phyloP scores from a whole-genome alignment of 2,113 vertebrate genomes.

The Corythoichthys intestinalis region DNA sequence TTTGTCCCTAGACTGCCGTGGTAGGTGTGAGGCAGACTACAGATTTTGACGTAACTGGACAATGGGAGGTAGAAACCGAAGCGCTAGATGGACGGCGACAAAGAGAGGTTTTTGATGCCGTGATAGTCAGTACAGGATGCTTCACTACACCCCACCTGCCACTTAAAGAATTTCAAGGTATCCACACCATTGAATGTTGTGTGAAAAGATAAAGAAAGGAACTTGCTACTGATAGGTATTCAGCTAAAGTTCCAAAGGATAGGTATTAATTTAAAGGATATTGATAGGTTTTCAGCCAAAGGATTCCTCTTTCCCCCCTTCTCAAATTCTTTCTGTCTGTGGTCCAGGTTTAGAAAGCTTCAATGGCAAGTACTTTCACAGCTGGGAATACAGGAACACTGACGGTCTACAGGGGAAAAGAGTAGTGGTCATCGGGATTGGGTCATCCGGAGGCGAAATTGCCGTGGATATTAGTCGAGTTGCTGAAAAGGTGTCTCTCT shows the following conservation, averaged over 20 bases:
- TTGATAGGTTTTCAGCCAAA: too few relatives aligned
- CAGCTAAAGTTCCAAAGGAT: too few relatives aligned
- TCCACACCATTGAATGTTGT: background rate
- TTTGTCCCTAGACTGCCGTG: constrained; percentile 73
- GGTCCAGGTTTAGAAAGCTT: constrained; percentile 81
- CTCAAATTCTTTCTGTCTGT: background rate
- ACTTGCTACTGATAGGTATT: too few relatives aligned
- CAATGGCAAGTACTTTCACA: constrained; percentile 78
- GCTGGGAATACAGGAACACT: constrained; percentile 79
- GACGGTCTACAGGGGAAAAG: constrained; percentile 71
- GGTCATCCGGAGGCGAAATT: constrained; percentile 85
- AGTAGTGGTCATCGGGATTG: constrained; percentile 83
- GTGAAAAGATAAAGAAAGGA: too few relatives aligned
- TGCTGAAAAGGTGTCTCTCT: constrained; percentile 73
- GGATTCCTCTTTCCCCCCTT: too few relatives aligned
- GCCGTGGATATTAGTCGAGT: constrained; percentile 83
- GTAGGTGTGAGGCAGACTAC: constrained; percentile 64
- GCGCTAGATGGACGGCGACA: constrained; percentile 41
- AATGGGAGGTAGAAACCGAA: constrained; percentile 80
- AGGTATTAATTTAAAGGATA: too few relatives aligned
- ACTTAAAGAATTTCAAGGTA: constrained; percentile 80
- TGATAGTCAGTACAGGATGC: constrained; percentile 80
- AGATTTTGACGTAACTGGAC: constrained; percentile 75
- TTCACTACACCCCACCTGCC: constrained; percentile 75
- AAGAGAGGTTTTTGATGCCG: constrained; percentile 76